phyloP scores from a whole-genome alignment of 2,113 vertebrate genomes.

The Elachura formosa region DNA sequence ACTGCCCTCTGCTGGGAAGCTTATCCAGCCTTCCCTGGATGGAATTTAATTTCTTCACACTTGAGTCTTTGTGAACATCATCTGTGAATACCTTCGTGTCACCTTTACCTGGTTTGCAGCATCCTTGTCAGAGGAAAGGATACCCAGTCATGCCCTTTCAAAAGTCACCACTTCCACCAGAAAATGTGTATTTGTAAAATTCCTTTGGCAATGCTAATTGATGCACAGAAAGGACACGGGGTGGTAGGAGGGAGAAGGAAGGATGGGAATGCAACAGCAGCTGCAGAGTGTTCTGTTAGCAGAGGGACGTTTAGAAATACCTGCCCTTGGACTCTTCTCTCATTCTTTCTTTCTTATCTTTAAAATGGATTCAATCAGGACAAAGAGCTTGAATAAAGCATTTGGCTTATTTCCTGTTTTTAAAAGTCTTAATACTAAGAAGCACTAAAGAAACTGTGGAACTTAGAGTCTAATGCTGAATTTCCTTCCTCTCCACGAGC shows the following conservation, averaged over 20 bases:
- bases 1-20: neutral
- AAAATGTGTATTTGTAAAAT: neutral
- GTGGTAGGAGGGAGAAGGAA: neutral
- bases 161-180: neutral
- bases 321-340: neutral
- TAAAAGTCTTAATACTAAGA: neutral
- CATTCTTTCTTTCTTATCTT: neutral
- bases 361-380: neutral
- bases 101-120: neutral
- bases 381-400: neutral
- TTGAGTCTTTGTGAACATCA: neutral
- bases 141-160: neutral
- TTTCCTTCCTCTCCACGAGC: neutral
- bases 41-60: neutral
- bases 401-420: neutral
- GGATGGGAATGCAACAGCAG: neutral
- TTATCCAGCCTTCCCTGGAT: neutral
- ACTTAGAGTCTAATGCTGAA: neutral
- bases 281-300: neutral
- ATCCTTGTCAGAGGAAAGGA: neutral
- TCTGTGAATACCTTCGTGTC: neutral
- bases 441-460: neutral
- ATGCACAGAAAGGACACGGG: too few species aligned
- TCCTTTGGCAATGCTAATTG: neutral
- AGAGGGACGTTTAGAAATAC: neutral